Evolutionary conservation across 2,888 invertebrate species (phyloP).

Genomic region (Eilema sororculum): DNA sequence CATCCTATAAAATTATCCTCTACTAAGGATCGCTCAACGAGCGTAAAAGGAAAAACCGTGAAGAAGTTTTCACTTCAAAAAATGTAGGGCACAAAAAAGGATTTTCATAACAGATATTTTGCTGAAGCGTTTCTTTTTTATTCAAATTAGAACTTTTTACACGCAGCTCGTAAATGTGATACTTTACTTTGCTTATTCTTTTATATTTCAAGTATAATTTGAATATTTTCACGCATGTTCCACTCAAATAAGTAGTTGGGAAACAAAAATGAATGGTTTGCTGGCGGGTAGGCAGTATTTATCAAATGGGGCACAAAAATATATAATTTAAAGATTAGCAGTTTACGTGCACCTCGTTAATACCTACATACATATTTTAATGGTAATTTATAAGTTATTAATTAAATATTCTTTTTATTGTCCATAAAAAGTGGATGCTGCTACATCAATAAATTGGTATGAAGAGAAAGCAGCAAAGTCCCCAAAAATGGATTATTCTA

Average conservation of each 20-base stretch:
- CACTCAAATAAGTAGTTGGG: background rate
- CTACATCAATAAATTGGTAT: no score
- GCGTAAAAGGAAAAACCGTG: background rate
- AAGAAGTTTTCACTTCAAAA: background rate
- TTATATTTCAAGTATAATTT: background rate
- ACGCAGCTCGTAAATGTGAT: background rate
- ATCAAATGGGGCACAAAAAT: no score
- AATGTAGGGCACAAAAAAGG: background rate
- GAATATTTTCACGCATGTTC: background rate
- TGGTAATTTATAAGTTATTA: no score
- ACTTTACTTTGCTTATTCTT: background rate
- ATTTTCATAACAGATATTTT: background rate
- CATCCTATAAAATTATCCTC: background rate
- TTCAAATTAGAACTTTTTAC: constrained; percentile 4
- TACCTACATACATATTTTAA: no score
- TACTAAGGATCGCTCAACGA: constrained; percentile 4
- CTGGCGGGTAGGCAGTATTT: no score
- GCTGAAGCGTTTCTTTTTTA: background rate
- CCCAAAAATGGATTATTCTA: no score
- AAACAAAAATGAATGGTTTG: background rate
- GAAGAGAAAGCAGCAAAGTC: no score
- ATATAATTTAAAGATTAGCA: no score
- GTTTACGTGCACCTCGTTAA: no score
- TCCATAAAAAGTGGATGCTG: no score
- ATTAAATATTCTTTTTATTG: no score